phyloP scores from a whole-genome alignment of 1,140 invertebrate genomes.

The Scaptomyza montana region DNA sequence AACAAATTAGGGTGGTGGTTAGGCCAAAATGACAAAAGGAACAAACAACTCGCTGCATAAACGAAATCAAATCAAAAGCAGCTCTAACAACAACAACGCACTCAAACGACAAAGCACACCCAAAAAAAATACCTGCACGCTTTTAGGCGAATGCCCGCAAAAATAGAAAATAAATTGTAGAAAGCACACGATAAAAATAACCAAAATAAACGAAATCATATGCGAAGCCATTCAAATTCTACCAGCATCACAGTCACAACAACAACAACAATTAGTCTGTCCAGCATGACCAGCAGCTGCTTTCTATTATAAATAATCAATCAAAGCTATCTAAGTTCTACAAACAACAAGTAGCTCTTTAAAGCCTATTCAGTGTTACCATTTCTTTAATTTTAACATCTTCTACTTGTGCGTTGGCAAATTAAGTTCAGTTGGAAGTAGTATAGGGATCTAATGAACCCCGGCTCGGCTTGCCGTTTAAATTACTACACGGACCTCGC shows the following conservation, averaged over 20 bases:
- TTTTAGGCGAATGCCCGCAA: constrained; percentile 66
- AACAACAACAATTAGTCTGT: background rate
- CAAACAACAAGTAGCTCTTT: too few species aligned
- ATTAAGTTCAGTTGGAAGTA: constrained; percentile 58
- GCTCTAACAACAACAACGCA: constrained; percentile 21
- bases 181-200: constrained; percentile 27
- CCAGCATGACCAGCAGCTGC: too few species aligned
- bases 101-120: constrained; percentile 15
- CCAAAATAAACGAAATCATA: background rate
- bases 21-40: constrained; percentile 65
- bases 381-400: background rate
- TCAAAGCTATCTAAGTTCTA: too few species aligned
- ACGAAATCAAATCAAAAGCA: constrained; percentile 73
- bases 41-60: constrained; percentile 46
- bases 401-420: constrained; percentile 24
- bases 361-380: too few species aligned
- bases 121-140: constrained; percentile 52
- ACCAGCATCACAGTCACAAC: background rate
- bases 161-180: constrained; percentile 52
- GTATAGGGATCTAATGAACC: constrained; percentile 66
- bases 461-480: constrained; percentile 13
- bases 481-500: constrained; percentile 59
- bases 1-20: constrained; percentile 68
- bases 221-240: background rate
- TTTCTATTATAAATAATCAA: too few species aligned